phyloP scores from a whole-genome alignment of 2,797 vertebrate species.

The Manis pentadactyla region DNA sequence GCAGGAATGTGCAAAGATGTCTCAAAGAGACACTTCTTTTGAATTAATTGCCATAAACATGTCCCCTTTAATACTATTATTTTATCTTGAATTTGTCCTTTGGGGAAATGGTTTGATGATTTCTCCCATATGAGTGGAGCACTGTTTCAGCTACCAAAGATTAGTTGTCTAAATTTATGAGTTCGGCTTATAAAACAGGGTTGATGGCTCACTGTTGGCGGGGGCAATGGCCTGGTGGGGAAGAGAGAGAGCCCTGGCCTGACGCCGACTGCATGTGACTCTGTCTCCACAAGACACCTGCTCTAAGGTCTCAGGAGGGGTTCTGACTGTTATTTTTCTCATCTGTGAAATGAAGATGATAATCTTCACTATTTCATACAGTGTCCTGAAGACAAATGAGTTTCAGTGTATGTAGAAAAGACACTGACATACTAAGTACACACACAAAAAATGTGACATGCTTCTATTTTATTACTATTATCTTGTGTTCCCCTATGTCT shows the following conservation, averaged over 20 bases:
- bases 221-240: background rate
- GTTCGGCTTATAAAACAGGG: constrained; percentile 45
- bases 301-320: background rate
- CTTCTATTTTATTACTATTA: background rate
- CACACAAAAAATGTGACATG: background rate
- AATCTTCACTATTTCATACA: background rate
- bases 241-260: background rate
- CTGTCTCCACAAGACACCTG: background rate
- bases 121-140: constrained; percentile 39
- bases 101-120: constrained; percentile 49
- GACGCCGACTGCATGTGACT: background rate
- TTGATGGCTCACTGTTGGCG: background rate
- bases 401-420: background rate
- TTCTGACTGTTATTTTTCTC: background rate
- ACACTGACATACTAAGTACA: background rate
- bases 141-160: constrained; percentile 45
- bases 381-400: background rate
- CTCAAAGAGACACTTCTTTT: constrained; percentile 16
- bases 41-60: background rate
- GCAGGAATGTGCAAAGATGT: constrained; percentile 12
- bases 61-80: background rate
- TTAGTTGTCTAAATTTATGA: constrained; percentile 41
- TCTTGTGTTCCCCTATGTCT: background rate
- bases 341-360: constrained; percentile 3
- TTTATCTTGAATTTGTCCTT: constrained; percentile 44